phyloP scores from a whole-genome alignment of 2,797 vertebrate genomes.

The Onychomys leucogaster region DNA sequence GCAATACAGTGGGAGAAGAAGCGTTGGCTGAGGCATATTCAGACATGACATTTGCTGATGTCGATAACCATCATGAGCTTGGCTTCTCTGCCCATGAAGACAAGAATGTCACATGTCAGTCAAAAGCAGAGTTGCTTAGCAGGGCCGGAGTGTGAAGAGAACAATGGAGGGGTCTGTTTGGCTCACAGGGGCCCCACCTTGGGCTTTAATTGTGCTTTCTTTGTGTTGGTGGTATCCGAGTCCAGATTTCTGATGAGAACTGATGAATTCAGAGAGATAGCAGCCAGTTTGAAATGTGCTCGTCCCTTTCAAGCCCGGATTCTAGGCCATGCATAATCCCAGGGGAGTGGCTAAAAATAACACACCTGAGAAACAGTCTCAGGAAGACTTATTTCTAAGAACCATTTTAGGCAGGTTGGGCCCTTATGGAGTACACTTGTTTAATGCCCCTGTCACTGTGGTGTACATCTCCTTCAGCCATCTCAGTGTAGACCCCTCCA shows the following conservation, averaged over 20 bases:
- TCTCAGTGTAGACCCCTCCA: neutral
- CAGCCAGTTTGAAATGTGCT: conserved; percentile 81
- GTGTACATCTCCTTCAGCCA: neutral
- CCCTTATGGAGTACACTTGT: conserved; percentile 1
- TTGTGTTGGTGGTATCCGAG: conserved; percentile 72
- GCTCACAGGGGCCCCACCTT: conserved; percentile 30
- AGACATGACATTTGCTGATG: conserved; percentile 95
- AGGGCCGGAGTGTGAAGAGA: conserved; percentile 80
- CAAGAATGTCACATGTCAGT: conserved; percentile 97
- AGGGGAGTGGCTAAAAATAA: conserved; percentile 86
- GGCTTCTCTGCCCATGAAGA: conserved; percentile 92
- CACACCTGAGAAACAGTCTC: conserved; percentile 78
- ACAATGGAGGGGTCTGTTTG: conserved; percentile 59
- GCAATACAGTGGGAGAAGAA: conserved; percentile 82
- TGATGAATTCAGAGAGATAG: conserved; percentile 76
- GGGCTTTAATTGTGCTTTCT: conserved; percentile 66
- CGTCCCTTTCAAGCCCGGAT: conserved; percentile 83
- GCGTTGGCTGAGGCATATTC: conserved; percentile 86
- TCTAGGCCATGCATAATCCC: conserved; percentile 83
- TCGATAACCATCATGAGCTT: conserved; percentile 95
- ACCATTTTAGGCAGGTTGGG: conserved; percentile 78
- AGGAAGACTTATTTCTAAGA: conserved; percentile 79
- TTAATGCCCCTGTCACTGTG: neutral
- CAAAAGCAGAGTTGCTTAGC: conserved; percentile 85
- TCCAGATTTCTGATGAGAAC: conserved; percentile 57